phyloP scores from a whole-genome alignment of 2,797 vertebrate genomes.

The Orestias chungarensis region DNA sequence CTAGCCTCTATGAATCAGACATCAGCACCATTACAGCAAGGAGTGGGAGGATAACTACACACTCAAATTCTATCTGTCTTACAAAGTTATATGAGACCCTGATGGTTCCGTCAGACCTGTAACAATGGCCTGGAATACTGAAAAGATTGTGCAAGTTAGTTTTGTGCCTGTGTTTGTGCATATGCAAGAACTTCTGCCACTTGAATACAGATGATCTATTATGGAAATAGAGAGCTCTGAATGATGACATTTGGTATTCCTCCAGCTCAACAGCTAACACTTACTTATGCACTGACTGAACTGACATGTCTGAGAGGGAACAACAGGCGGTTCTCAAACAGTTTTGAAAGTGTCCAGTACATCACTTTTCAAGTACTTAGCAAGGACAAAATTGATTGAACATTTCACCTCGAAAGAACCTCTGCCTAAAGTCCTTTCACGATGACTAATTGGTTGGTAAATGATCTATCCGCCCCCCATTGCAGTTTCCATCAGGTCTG shows the following conservation, averaged over 20 bases:
- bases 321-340: constrained; percentile 36
- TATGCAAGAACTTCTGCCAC: constrained; percentile 21
- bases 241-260: constrained; percentile 47
- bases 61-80: constrained; percentile 53
- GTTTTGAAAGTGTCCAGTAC: constrained; percentile 39
- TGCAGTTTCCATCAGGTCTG: constrained; percentile 45
- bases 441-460: constrained; percentile 57
- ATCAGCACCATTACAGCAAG: constrained; percentile 46
- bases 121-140: constrained; percentile 49
- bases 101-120: constrained; percentile 45
- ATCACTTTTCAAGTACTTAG: constrained; percentile 27
- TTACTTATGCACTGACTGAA: constrained; percentile 29
- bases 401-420: constrained; percentile 35
- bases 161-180: constrained; percentile 16
- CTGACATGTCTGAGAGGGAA: constrained; percentile 34
- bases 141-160: constrained; percentile 46
- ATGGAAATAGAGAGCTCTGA: constrained; percentile 45
- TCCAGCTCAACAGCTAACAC: constrained; percentile 37
- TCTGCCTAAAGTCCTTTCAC: constrained; percentile 40
- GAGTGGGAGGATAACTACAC: constrained; percentile 58
- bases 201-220: constrained; percentile 58
- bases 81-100: constrained; percentile 55
- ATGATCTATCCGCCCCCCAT: constrained; percentile 54
- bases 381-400: constrained; percentile 52
- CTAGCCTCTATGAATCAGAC: constrained; percentile 41